Base-by-base conservation (phyloP, 2,113 vertebrate species). In the Onychorhynchus coronatus region DNA sequence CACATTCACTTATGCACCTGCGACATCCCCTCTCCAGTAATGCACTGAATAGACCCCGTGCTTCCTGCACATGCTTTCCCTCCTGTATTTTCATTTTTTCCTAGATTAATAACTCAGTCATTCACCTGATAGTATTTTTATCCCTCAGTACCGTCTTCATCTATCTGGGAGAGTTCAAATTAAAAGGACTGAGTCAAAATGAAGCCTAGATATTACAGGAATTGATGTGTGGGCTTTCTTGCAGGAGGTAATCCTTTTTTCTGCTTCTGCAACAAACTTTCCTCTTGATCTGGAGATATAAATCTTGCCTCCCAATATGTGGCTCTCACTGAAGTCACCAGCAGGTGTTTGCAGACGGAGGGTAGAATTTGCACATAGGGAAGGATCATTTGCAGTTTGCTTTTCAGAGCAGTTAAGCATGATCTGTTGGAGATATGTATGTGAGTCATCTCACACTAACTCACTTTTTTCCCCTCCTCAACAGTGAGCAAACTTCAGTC, bases 381-480 rank as follows among this genome's bases (percentile, higher is more conserved):
- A 93, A 95, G 50, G 75, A 87, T 95, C 49, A 65, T 87, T 93
- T 93, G 86, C 94, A 91, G 80, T 78, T 96, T 93, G 77, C 73
- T 91, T 94, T 96, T 86, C 92, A 89, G 73, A 92, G 95, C 41
- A 81, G 95, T 72, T 95, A 93, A 89, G 80, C 74, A 66, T 96
- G 93, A 96, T 97, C 73, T 95, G 65, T 92, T 94, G 44, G 70
- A 92, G 94, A 93, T 72, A 91, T 5, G 33, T 31, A 71, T 7
- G 13, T 94, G 96, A 97, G 80, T 97, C 93, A 96, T 94, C 91
- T 95, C 70, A 92, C 70, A 27, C 72, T 93, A 88, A 76, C 62
- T 78, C 37, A 20, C 79, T 93, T 92, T 94, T 83, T 70, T 84
- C 53, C 58, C 49, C 44, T 92, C 61, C 37, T 92, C 77, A 95